Evolutionary conservation across 2,797 vertebrate genomes (phyloP).

Genomic region (Phrynocephalus guinanensis): DNA sequence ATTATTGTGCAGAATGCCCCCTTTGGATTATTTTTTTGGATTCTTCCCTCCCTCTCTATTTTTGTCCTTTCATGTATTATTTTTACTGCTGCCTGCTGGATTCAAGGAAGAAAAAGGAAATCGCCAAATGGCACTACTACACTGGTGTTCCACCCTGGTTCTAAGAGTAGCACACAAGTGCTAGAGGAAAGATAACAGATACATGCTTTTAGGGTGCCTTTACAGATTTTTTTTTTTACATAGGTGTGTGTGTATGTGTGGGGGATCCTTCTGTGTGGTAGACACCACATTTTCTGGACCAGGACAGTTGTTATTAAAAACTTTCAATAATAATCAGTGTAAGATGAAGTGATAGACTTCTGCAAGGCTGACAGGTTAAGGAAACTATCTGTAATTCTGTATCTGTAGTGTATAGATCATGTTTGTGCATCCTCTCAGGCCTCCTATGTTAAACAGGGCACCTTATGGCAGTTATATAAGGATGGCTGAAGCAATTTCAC

Average conservation of each 20-base stretch:
- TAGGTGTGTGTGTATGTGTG: too few relatives aligned
- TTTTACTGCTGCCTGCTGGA: too few relatives aligned
- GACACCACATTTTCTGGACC: background rate
- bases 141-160: background rate
- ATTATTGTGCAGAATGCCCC: too few relatives aligned
- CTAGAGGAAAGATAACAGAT: background rate
- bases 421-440: background rate
- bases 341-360: background rate
- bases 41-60: too few relatives aligned
- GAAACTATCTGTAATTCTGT: background rate
- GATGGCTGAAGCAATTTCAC: background rate
- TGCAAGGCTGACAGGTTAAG: background rate
- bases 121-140: too few relatives aligned
- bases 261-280: accelerated
- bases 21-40: too few relatives aligned
- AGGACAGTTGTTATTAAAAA: background rate
- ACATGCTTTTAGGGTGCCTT: background rate
- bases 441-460: background rate
- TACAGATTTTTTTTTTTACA: background rate
- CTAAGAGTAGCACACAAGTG: background rate
- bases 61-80: too few relatives aligned
- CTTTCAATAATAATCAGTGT: background rate
- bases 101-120: too few relatives aligned
- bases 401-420: too few relatives aligned
- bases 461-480: background rate